Percentiles rank a stretch among this genome's conserved stretches.
These are phyloP conservation scores for Lutraria rhynchaena DNA, from an alignment of 1,140 invertebrate species.

Conservation along the genomic window DNA sequence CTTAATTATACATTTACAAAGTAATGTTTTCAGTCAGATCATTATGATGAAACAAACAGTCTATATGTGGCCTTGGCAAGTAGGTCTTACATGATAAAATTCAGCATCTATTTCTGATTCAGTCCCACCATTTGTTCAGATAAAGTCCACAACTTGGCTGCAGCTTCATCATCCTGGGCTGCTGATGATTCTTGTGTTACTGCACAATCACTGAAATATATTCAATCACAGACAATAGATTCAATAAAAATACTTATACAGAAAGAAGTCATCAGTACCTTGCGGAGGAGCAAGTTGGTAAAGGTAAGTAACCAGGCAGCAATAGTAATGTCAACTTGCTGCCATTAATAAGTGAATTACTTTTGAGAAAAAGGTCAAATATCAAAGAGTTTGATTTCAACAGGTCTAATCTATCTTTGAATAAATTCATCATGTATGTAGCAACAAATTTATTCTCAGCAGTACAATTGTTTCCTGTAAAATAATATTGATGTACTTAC, in stretches of 20 bases:
- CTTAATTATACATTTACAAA: no score
- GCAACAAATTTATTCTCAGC: no score
- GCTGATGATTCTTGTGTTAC: not conserved
- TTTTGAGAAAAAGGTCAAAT: no score
- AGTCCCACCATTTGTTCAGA: slow-evolving; percentile 56
- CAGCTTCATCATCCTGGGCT: slow-evolving; percentile 46
- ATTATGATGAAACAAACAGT: no score
- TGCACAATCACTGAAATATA: slow-evolving; percentile 53
- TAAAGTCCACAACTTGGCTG: slow-evolving; percentile 32
- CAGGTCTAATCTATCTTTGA: no score
- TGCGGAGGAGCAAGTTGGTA: not conserved
- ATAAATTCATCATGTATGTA: no score
- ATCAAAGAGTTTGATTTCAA: no score
- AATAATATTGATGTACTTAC: no score
- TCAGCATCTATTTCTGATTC: not conserved
- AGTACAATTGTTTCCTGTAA: no score
- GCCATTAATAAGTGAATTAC: not conserved
- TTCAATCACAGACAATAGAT: not conserved
- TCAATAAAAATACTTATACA: not conserved
- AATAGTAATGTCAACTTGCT: not conserved
- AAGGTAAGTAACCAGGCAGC: not conserved
- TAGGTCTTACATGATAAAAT: no score
- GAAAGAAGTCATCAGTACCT: not conserved
- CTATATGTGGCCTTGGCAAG: no score
- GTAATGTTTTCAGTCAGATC: no score